phyloP scores from a whole-genome alignment of 64 coral and sea anemone species.

The Orbicella faveolata region DNA sequence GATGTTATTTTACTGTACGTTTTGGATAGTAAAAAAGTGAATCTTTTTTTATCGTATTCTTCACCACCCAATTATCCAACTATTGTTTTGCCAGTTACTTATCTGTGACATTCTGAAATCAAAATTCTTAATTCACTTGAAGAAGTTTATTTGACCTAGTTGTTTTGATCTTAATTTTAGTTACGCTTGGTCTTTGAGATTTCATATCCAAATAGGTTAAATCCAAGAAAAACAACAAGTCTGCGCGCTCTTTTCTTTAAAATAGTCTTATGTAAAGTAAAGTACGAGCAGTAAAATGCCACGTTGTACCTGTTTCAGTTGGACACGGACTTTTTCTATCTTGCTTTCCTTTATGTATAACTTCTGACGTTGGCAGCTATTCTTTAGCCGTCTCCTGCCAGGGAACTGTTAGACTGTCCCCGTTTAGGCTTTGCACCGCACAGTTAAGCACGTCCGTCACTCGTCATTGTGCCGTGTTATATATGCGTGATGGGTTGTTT shows the following conservation, averaged over 20 bases:
- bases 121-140: neutral
- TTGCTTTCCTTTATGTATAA: neutral
- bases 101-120: neutral
- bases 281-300: too few species aligned
- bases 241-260: neutral
- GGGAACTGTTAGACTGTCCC: conserved; percentile 3
- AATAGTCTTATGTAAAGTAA: neutral
- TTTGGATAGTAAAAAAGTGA: too few species aligned
- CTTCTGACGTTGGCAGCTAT: neutral
- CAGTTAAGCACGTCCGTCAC: conserved; percentile 38
- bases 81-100: neutral
- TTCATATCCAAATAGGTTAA: neutral
- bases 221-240: neutral
- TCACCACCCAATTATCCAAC: too few species aligned
- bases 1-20: too few species aligned
- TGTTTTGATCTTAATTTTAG: neutral
- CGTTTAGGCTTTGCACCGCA: neutral
- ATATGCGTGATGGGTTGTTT: conserved; percentile 55
- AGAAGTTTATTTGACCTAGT: neutral
- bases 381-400: neutral
- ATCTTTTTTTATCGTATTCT: too few species aligned
- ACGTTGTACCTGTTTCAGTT: conserved; percentile 27
- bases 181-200: neutral
- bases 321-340: neutral
- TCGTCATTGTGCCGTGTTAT: neutral